Evolutionary conservation across 2,113 vertebrate genomes (phyloP), one percentile per base, ranked within the genome.

Genomic region (Daubentonia madagascariensis): DNA sequence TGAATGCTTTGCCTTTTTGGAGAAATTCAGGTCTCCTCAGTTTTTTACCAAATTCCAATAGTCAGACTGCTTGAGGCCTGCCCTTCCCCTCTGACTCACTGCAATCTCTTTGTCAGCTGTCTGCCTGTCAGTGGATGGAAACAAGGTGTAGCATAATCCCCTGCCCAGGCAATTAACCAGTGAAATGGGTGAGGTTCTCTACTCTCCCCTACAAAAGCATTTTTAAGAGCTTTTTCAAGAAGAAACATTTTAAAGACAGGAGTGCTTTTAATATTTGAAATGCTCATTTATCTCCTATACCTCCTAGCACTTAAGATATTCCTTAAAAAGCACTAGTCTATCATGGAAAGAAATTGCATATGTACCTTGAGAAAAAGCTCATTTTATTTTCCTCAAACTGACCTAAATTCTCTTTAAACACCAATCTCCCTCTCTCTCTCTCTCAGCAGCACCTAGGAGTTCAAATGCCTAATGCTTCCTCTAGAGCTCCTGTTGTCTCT

Each of bases 221-320:
- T 90, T 96, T 57, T 91, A 54, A 83, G 52, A 54, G 48, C 52
- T 87, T 96, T 98, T 97, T 95, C 92, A 91, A 72, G 52, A 89
- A 85, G 65, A 57, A 72, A 37, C 30, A 72, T 84, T 97, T 97
- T 89, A 85, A 95, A 91, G 63, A 94, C 59, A 76, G 25, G 65
- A 92, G 65, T 81, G 86, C 87, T 95, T 97, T 97, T 95, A 85
- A 83, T 90, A 81, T 78, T 96, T 94, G 79, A 96, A 92, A 92
- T 84, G n/a, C 48, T 96, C 86, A 50, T 96, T 86, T 92, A 72
- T 97, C 89, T 96, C 67, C 37, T 88, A 8, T 83, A 72, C 73
- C 63, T 97, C 85, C 48, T 85, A 68, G 78, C 63, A 70, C 68
- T 96, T 89, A 72, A 70, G 80, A 50, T 87, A 90, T 37, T 94